A percentile compares a stretch with the other conserved stretches of the same genome.
These are phyloP conservation scores for Prionace glauca DNA, from an alignment of 2,797 vertebrate species.

Conservation along the genomic window DNA sequence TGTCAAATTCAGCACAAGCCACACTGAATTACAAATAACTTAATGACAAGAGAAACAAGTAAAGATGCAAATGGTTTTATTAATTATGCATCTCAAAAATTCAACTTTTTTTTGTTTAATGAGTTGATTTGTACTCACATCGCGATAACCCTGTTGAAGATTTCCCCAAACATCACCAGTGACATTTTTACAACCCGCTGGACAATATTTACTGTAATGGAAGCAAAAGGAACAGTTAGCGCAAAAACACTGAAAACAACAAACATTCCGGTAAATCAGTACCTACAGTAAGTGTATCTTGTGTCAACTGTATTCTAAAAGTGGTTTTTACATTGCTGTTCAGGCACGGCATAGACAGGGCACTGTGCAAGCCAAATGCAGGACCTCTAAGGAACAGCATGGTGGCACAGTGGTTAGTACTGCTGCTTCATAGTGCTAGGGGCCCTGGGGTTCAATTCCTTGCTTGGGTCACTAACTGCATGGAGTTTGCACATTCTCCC, in stretches of 20 bases:
- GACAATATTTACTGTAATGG: conserved; percentile 69
- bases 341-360: background rate
- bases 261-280: background rate
- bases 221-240: background rate
- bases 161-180: conserved; percentile 76
- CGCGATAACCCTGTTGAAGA: conserved; percentile 70
- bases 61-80: background rate
- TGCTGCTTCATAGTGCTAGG: no score
- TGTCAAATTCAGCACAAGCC: background rate
- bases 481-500: no score
- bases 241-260: background rate
- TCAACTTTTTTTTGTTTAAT: background rate
- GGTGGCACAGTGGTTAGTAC: no score
- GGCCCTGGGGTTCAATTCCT: no score
- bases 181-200: conserved; percentile 70
- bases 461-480: no score
- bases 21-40: background rate
- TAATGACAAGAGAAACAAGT: background rate
- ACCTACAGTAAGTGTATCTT: background rate
- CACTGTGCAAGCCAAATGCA: background rate
- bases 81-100: background rate
- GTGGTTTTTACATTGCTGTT: background rate
- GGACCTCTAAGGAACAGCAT: background rate
- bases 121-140: conserved; percentile 59
- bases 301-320: background rate